A percentile compares a stretch with the other conserved stretches of the same genome.
phyloP scores from a whole-genome alignment of 2,797 vertebrate species.

The Thripadectes ignobilis region DNA sequence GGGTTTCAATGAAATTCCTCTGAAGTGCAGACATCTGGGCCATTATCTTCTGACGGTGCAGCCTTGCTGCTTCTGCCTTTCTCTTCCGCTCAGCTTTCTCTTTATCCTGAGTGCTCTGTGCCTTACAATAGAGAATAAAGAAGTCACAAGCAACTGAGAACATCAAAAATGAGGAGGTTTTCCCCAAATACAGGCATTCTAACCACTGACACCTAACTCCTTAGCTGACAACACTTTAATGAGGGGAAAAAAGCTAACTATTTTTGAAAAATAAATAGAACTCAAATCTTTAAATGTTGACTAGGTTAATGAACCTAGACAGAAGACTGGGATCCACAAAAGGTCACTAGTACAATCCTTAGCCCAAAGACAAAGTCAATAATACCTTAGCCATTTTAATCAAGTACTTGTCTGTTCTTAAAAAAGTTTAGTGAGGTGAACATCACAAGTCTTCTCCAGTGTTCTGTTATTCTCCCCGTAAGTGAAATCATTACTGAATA shows the following conservation, averaged over 20 bases:
- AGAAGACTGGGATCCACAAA: background rate
- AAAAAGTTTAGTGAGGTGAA: background rate
- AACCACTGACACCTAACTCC: background rate
- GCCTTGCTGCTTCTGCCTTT: constrained; percentile 94
- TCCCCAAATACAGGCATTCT: background rate
- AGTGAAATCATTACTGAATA: rapidly evolving
- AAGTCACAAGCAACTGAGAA: background rate
- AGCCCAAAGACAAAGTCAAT: background rate
- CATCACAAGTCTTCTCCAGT: background rate
- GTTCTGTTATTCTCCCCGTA: background rate
- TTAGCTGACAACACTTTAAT: background rate
- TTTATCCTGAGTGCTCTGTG: constrained; percentile 89
- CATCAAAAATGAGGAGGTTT: background rate
- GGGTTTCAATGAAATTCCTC: constrained; percentile 97
- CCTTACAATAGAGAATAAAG: constrained; percentile 26
- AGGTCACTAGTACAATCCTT: background rate
- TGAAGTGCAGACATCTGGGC: constrained; percentile 99
- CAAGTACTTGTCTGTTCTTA: background rate
- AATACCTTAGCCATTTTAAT: background rate
- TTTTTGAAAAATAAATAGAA: background rate
- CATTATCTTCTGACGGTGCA: constrained; percentile 98
- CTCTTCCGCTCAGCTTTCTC: constrained; percentile 96
- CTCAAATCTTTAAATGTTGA: background rate
- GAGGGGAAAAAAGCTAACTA: background rate
- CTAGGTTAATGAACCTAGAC: background rate